Evolutionary conservation across 2,888 invertebrate genomes (phyloP).

Genomic region (Oxystoma pomonae): DNA sequence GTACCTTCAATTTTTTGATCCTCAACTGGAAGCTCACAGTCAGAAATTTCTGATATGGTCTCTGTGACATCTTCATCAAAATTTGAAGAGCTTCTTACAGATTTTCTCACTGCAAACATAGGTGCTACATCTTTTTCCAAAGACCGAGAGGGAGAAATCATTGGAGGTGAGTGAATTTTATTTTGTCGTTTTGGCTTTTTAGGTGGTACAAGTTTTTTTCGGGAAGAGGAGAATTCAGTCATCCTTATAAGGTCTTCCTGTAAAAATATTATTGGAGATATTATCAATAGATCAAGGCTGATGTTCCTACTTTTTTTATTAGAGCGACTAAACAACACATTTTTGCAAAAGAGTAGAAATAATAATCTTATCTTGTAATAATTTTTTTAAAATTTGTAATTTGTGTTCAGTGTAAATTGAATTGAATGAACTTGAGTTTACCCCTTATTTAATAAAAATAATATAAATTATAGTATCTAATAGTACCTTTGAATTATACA

Average conservation of each 20-base stretch:
- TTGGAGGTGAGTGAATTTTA: conserved; percentile 17
- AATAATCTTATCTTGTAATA: too few relatives aligned
- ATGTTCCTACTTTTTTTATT: too few relatives aligned
- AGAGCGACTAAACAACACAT: too few relatives aligned
- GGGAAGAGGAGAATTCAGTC: conserved; percentile 7
- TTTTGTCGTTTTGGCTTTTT: conserved; percentile 5
- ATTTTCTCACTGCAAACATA: conserved; percentile 18
- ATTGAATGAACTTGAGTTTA: too few relatives aligned
- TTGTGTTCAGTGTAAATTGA: too few relatives aligned
- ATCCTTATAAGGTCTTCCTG: conserved; percentile 20
- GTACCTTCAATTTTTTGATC: background rate
- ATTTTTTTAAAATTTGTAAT: too few relatives aligned
- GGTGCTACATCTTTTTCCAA: conserved; percentile 11
- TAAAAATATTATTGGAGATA: too few relatives aligned
- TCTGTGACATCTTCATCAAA: conserved; percentile 9
- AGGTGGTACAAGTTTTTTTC: background rate
- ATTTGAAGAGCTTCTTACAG: background rate
- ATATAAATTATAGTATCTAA: too few relatives aligned
- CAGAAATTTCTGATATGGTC: conserved; percentile 15
- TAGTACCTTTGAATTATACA: too few relatives aligned
- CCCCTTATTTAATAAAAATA: too few relatives aligned
- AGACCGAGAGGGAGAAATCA: conserved; percentile 6
- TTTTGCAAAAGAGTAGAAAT: too few relatives aligned
- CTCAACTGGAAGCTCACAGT: conserved; percentile 8
- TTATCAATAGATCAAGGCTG: too few relatives aligned